Conservation (phyloP, 2,113 vertebrate species). For the Gracilinanus agilis region DNA sequence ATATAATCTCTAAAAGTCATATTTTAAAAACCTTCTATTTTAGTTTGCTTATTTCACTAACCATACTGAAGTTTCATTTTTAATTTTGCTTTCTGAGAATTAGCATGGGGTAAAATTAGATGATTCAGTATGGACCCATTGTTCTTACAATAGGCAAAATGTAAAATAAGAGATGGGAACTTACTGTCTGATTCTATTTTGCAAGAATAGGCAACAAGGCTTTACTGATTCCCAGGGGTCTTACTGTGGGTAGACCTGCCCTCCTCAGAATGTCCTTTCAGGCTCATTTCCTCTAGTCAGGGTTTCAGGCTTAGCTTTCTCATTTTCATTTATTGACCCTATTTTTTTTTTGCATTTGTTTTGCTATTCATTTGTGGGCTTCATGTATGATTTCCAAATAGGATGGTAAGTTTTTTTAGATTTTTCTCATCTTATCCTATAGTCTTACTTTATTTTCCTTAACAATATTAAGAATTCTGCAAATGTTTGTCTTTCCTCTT, state of each 20-base stretch:
- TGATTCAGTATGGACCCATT: neutral
- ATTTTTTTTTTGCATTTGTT: conserved; percentile 36
- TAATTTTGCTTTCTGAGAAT: conserved; percentile 36
- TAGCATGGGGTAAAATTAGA: conserved; percentile 3
- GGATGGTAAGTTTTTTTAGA: neutral
- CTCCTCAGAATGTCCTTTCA: neutral
- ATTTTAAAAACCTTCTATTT: conserved; percentile 60
- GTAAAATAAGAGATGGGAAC: neutral
- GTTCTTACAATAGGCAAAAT: neutral
- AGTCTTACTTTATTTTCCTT: conserved; percentile 55
- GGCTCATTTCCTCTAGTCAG: neutral
- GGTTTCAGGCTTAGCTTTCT: neutral
- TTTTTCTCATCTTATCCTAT: conserved; percentile 65
- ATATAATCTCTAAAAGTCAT: neutral
- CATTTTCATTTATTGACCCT: conserved; percentile 27
- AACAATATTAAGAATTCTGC: conserved; percentile 61
- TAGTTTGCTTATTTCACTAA: conserved; percentile 45
- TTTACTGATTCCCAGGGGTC: neutral
- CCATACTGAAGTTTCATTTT: conserved; percentile 27
- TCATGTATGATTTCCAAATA: conserved; percentile 46
- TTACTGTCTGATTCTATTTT: neutral
- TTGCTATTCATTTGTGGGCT: conserved; percentile 24
- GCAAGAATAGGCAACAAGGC: neutral
- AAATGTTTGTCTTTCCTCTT: conserved; percentile 23
- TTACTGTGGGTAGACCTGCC: neutral